Conservation (phyloP, 2,888 invertebrate genomes). For the Drosophila neotestacea region DNA sequence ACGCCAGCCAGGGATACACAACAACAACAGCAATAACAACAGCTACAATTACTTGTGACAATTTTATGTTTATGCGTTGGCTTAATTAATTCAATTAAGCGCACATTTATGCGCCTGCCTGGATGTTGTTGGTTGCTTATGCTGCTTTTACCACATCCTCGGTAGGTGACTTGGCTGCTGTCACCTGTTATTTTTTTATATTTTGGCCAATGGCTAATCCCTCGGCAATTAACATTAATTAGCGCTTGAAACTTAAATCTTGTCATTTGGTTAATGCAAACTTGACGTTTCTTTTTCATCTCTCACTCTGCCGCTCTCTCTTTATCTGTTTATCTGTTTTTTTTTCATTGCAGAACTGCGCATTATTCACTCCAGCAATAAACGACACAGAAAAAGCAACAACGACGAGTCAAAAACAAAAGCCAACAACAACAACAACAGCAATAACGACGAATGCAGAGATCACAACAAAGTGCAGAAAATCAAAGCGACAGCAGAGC, state of each 20-base stretch:
- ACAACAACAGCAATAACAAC: constrained; percentile 23
- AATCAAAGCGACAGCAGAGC: constrained; percentile 51
- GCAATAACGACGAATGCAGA: constrained; percentile 61
- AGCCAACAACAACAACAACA: constrained; percentile 24
- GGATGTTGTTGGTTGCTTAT: constrained; percentile 18
- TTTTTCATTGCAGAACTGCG: constrained; percentile 57
- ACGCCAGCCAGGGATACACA: constrained; percentile 54
- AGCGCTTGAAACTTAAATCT: constrained; percentile 73
- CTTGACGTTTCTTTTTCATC: constrained; percentile 29
- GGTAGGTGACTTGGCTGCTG: constrained; percentile 13
- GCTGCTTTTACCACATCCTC: constrained; percentile 23
- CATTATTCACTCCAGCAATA: constrained; percentile 62
- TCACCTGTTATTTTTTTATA: constrained; percentile 46
- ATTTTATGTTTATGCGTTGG: constrained; percentile 76
- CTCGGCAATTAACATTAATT: constrained; percentile 72
- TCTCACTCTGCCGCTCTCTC: constrained; percentile 13
- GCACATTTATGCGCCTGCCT: constrained; percentile 67
- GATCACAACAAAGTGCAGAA: constrained; percentile 81
- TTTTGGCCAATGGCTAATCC: constrained; percentile 57
- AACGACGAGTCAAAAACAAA: constrained; percentile 36
- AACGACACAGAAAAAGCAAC: constrained; percentile 47
- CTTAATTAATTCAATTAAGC: constrained; percentile 78
- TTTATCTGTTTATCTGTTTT: neutral
- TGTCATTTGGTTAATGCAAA: constrained; percentile 58
- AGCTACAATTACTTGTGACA: constrained; percentile 69